phyloP scores from a whole-genome alignment of 2,888 invertebrate species.

The Brachyopa scutellaris region DNA sequence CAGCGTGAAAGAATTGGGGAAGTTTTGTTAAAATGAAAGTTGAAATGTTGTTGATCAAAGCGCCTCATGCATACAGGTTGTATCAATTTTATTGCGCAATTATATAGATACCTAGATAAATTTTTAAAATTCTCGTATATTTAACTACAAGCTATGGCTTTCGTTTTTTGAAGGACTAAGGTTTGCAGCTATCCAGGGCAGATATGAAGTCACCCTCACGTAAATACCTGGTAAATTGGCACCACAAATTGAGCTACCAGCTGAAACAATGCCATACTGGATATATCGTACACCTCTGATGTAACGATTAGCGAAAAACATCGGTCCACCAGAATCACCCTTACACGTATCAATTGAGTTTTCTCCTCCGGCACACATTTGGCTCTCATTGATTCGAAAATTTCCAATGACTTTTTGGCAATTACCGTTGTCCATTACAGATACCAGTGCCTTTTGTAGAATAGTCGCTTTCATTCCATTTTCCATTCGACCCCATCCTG shows the following conservation, averaged over 20 bases:
- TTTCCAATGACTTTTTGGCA: slow-evolving; percentile 78
- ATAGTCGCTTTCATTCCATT: slow-evolving; percentile 22
- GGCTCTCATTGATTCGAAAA: slow-evolving; percentile 72
- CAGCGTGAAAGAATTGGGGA: no score
- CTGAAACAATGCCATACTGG: slow-evolving; percentile 85
- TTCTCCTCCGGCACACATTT: slow-evolving; percentile 84
- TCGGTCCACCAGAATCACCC: slow-evolving; percentile 75
- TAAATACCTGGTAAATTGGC: slow-evolving; percentile 83
- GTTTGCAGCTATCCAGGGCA: slow-evolving; percentile 83
- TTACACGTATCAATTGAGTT: slow-evolving; percentile 55
- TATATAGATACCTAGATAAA: no score
- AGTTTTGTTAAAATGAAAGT: no score
- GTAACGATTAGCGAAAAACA: slow-evolving; percentile 74
- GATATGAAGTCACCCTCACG: slow-evolving; percentile 82
- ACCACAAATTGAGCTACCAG: slow-evolving; percentile 84
- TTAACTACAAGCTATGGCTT: no score
- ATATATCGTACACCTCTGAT: slow-evolving; percentile 73
- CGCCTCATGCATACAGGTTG: no score
- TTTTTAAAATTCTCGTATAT: no score
- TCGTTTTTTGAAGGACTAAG: neutral
- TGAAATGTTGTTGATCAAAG: no score
- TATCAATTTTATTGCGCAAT: no score
- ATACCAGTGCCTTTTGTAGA: slow-evolving; percentile 75
- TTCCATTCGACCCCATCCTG: slow-evolving; percentile 79
- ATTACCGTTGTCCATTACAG: slow-evolving; percentile 58